phyloP scores from a whole-genome alignment of 2,797 vertebrate genomes.

The Rhinogobio ventralis region DNA sequence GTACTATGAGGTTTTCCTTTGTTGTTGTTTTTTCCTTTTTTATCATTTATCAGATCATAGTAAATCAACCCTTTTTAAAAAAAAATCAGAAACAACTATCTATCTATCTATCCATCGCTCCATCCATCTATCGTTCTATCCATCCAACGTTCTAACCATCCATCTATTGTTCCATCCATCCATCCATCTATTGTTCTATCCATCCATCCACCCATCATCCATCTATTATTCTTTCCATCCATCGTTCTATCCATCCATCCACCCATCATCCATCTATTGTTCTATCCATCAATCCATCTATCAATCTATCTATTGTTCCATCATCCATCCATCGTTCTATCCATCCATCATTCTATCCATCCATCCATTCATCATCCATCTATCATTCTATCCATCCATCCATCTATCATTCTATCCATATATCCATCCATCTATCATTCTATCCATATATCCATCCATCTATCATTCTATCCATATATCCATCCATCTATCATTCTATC shows the following conservation, averaged over 20 bases:
- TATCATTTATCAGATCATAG: background rate
- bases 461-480: background rate
- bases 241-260: no score
- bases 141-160: background rate
- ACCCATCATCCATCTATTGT: no score
- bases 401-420: background rate
- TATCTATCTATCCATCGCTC: background rate
- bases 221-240: no score
- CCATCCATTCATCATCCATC: no score
- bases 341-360: background rate
- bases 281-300: background rate
- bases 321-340: background rate
- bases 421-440: background rate
- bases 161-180: background rate
- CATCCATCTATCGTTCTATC: background rate
- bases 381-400: background rate
- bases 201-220: no score
- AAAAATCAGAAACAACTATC: background rate
- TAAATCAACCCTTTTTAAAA: background rate
- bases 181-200: rapidly evolving
- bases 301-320: no score
- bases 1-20: background rate
- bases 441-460: rapidly evolving
- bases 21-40: background rate
- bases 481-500: background rate